These are phyloP conservation scores for Pagetopsis macropterus DNA, from an alignment of 2,797 vertebrate genomes.

Conservation along the genomic window DNA sequence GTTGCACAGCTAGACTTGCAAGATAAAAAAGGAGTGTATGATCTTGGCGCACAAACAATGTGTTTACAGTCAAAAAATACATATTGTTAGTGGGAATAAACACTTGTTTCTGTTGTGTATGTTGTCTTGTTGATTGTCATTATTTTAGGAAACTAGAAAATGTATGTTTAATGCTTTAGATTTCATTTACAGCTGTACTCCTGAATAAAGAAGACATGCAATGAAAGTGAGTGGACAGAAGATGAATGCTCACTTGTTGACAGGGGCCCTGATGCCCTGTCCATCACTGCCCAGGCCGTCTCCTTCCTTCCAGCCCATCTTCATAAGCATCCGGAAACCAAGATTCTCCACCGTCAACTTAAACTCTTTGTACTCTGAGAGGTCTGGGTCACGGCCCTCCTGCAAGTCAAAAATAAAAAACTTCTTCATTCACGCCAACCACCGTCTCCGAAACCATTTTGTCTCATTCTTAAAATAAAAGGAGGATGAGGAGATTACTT, in stretches of 20 bases:
- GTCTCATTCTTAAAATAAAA: not conserved
- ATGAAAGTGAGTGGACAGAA: slow-evolving; percentile 1
- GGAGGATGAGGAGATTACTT: not conserved
- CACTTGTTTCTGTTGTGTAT: not conserved
- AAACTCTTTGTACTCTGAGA: slow-evolving; percentile 99
- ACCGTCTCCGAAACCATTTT: not conserved
- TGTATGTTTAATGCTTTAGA: not conserved
- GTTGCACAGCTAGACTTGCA: not conserved
- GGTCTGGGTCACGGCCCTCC: slow-evolving; percentile 97
- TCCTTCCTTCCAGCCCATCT: slow-evolving; percentile 99
- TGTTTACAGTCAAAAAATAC: not conserved
- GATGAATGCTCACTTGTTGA: slow-evolving; percentile 87
- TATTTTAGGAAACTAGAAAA: not conserved
- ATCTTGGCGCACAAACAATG: not conserved
- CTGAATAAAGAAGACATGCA: not conserved
- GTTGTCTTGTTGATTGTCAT: not conserved
- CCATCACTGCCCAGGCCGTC: slow-evolving; percentile 94
- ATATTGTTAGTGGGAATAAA: not conserved
- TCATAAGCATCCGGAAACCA: slow-evolving; percentile 99
- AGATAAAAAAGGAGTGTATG: not conserved
- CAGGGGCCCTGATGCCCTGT: slow-evolving; percentile 95
- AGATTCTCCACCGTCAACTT: slow-evolving; percentile 98
- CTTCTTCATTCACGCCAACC: slow-evolving; percentile 5
- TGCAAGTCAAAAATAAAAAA: slow-evolving; percentile 67
- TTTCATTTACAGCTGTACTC: too few species aligned